These are phyloP conservation scores for Vesta saturnalis DNA, from an alignment of 2,888 invertebrate species.

Conservation along the genomic window DNA sequence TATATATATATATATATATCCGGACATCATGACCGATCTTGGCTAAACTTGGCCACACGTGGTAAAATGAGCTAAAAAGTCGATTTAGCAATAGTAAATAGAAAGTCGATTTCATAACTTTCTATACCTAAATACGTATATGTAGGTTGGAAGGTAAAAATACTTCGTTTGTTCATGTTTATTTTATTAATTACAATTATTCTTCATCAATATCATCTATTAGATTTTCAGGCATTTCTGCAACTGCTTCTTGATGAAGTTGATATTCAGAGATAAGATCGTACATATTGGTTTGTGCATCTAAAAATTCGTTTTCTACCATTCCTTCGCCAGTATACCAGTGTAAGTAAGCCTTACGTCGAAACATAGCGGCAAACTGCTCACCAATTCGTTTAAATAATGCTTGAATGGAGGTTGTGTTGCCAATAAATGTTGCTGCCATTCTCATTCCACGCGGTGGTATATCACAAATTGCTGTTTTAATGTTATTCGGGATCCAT, in stretches of 20 bases:
- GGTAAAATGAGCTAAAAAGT: too few species aligned
- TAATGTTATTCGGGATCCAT: constrained; percentile 77
- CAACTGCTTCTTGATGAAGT: constrained; percentile 75
- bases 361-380: constrained; percentile 71
- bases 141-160: too few species aligned
- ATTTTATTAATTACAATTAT: background rate
- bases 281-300: constrained; percentile 79
- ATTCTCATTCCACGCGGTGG: constrained; percentile 68
- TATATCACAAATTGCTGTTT: constrained; percentile 78
- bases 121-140: too few species aligned
- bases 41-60: too few species aligned
- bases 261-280: constrained; percentile 75
- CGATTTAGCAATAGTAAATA: too few species aligned
- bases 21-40: too few species aligned
- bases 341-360: constrained; percentile 80
- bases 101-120: too few species aligned
- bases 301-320: constrained; percentile 79
- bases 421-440: constrained; percentile 65
- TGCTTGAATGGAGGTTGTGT: constrained; percentile 75
- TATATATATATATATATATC: background rate
- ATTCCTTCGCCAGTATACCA: constrained; percentile 80
- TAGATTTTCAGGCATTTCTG: constrained; percentile 61
- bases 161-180: too few species aligned
- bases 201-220: constrained; percentile 3
- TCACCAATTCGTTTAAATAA: constrained; percentile 71